These are phyloP conservation scores for Plectropomus leopardus DNA, from an alignment of 2,113 vertebrate species.

Conservation along the genomic window DNA sequence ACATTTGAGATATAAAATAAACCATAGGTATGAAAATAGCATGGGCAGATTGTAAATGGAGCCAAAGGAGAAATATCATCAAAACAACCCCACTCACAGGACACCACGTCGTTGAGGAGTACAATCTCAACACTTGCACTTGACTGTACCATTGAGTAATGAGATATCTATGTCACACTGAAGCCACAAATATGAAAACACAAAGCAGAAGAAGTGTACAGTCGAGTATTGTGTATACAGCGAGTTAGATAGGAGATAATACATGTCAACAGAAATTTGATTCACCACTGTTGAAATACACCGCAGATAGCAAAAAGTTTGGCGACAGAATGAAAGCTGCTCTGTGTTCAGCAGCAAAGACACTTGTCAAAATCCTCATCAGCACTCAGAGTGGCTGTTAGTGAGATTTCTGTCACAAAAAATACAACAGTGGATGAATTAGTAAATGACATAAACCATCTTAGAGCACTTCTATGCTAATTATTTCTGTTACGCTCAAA, in stretches of 20 bases:
- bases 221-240: conserved; percentile 23
- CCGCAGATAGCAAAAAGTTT: conserved; percentile 2
- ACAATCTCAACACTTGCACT: conserved; percentile 63
- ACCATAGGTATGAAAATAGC: conserved; percentile 73
- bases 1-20: conserved; percentile 76
- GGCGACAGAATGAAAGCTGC: conserved; percentile 17
- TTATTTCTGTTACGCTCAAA: conserved; percentile 32
- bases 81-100: conserved; percentile 65
- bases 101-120: conserved; percentile 64
- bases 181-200: conserved; percentile 65
- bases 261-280: conserved; percentile 46
- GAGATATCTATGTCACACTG: conserved; percentile 60
- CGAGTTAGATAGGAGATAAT: conserved; percentile 36
- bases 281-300: conserved; percentile 23
- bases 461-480: conserved; percentile 34
- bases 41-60: conserved; percentile 53
- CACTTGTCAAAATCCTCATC: neutral
- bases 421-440: conserved; percentile 20
- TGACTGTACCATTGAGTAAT: conserved; percentile 67
- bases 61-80: conserved; percentile 50
- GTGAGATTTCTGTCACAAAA: conserved; percentile 27
- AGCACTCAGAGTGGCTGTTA: conserved; percentile 1
- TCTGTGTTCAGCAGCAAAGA: neutral
- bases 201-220: conserved; percentile 57
- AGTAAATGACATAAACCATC: conserved; percentile 33